Evolutionary conservation across 2,113 vertebrate genomes (phyloP), one percentile per base, ranked within the genome.

Genomic region (Phalacrocorax carbo): DNA sequence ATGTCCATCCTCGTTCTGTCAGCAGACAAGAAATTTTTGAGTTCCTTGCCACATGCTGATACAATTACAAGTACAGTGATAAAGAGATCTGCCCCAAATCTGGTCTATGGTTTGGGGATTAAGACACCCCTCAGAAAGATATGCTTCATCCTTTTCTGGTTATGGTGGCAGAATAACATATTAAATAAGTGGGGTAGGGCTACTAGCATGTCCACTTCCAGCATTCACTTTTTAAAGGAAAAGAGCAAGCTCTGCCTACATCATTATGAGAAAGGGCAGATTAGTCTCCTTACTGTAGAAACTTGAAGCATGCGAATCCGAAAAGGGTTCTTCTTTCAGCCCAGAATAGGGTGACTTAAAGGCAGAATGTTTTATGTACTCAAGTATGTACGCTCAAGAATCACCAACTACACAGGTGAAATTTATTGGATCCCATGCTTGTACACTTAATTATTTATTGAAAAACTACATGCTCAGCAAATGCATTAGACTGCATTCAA

Each of bases 231-330:
- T 78, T 70, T 70, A 70, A 70, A 81, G 29, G 9, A 77, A 69
- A 73, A 65, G 36, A 60, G 8, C 4, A 83, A 76, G 5, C 7
- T 27, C 22, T 86, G n/a, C 14, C 21, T 1, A 34, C 29, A 32
- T 26, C 1, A 8, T 51, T 72, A 25, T 15, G 15, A 48, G 19
- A 20, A 93, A 66, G 12, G 54, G 10, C 7, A 54, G 30, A 48
- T 77, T 52, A 78, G 1, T 21, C 29, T 57, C 14, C 20, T 48
- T 65, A 44, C 9, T 61, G 65, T 61, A 81, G 55, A 70, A 86
- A 29, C 15, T 2, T 66, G 51, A 86, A 78, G 9, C 27, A 49
- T 16, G 1, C 0, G 0, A 54, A 65, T 54, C 10, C 0, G 0
- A 62, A 44, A 88, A 76, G 11, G 6, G 7, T 12, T 38, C 8